Evolutionary conservation across 1,140 invertebrate genomes (phyloP), one percentile per base, ranked within the genome.

Genomic region (Leucophenga varia): DNA sequence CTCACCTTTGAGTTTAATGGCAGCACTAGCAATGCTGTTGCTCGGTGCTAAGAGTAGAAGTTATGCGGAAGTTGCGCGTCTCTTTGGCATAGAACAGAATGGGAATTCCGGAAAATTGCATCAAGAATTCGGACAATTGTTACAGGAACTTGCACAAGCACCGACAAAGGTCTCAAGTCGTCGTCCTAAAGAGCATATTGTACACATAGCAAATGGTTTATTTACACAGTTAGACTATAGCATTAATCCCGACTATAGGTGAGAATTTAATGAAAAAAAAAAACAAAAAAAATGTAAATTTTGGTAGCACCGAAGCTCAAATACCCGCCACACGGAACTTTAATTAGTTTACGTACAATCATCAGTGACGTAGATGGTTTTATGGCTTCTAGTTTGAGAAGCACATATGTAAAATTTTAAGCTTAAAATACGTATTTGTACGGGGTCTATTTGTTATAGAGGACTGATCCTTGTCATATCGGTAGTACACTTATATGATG

Each of bases 191-290:
- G 44, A 50, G 5, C 61, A 69, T 30, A 52, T 55, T 31, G 57
- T 75, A 22, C 47, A 37, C 54, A 61, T 83, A 19, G 83, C 83
- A 8, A 80, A 76, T 45, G 83, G 79, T 2, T 61, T 85, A 25
- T 86, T 85, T 47, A 67, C 84, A 0, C 75, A 85, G 74, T 51
- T 78, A 6, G 78, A 78, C 28, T 84, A 77, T 57, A 77, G 76
- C 0, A 78, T 86, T 21, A 77, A 82, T 35, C 59, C 72, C 0
- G 60, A 79, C 34, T 86, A 83, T 55, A 67, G 63, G 65, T 73
- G 42, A 55, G 67, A n/a, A n/a, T n/a, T n/a, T n/a, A n/a, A n/a
- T n/a, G n/a, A n/a, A n/a, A n/a, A n/a, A n/a, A n/a, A n/a, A 28
- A 7, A n/a, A n/a, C n/a, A n/a, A n/a, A n/a, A n/a, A n/a, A n/a